Conservation (phyloP, 2,888 invertebrate genomes). For the Psococerastis gibbosa region DNA sequence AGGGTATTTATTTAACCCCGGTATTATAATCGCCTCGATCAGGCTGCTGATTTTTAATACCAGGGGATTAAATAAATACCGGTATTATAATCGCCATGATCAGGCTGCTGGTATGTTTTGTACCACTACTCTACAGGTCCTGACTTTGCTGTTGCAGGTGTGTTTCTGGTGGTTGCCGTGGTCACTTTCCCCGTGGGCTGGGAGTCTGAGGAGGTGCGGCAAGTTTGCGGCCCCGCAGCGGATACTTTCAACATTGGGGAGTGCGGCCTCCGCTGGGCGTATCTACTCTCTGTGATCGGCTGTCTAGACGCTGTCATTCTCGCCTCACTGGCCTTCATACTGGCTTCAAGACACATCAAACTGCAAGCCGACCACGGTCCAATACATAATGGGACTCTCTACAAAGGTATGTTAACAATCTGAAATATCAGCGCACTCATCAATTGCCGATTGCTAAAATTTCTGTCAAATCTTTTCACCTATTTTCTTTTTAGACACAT, state of each 20-base stretch:
- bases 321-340: constrained; percentile 77
- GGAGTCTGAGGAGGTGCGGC: constrained; percentile 62
- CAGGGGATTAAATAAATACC: no score
- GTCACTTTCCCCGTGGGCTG: constrained; percentile 82
- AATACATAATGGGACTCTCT: constrained; percentile 41
- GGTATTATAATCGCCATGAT: no score
- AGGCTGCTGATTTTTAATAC: no score
- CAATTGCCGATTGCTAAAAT: no score
- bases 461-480: no score
- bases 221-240: constrained; percentile 69
- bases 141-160: constrained; percentile 37
- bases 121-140: no score
- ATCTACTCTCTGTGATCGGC: constrained; percentile 77
- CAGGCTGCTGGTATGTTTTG: no score
- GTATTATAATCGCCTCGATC: no score
- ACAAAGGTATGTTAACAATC: no score
- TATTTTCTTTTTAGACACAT: no score
- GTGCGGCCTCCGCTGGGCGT: constrained; percentile 86
- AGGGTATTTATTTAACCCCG: no score
- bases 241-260: constrained; percentile 53
- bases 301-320: constrained; percentile 70
- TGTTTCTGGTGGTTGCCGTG: constrained; percentile 74
- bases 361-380: constrained; percentile 65
- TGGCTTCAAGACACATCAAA: constrained; percentile 74
- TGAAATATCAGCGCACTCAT: no score